Evolutionary conservation across 2,888 invertebrate species (phyloP).

Genomic region (Apantesis nais): DNA sequence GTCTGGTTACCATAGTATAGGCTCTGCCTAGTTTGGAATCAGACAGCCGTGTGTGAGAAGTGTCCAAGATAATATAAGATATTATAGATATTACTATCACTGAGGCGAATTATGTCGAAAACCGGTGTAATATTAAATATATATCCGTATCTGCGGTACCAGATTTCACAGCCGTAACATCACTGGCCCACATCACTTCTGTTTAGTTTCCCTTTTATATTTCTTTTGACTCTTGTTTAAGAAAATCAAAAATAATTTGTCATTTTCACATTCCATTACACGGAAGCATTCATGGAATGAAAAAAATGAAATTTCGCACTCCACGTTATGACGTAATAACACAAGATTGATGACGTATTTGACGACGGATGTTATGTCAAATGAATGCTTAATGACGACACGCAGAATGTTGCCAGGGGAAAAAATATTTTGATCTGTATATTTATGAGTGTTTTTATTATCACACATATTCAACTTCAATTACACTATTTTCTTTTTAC

Average conservation of each 20-base stretch:
- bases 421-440: conserved; percentile 2
- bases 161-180: neutral
- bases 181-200: neutral
- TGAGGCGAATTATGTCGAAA: too few relatives aligned
- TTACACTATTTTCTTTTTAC: too few relatives aligned
- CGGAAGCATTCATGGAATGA: conserved; percentile 6
- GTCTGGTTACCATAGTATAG: too few relatives aligned
- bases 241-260: conserved; percentile 8
- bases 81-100: too few relatives aligned
- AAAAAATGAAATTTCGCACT: conserved; percentile 12
- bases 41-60: too few relatives aligned
- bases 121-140: too few relatives aligned
- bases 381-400: conserved; percentile 15
- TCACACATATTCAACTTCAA: too few relatives aligned
- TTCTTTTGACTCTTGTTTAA: conserved; percentile 8
- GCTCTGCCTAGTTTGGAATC: too few relatives aligned
- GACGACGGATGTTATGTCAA: conserved; percentile 11
- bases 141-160: neutral
- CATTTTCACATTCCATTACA: conserved; percentile 9
- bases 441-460: neutral
- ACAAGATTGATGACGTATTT: conserved; percentile 21
- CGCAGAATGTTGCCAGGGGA: neutral
- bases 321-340: conserved; percentile 16
- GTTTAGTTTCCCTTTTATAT: neutral
- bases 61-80: too few relatives aligned